These are phyloP conservation scores for Coptodon bakossiorum DNA, from an alignment of 2,113 vertebrate species.

Conservation along the genomic window DNA sequence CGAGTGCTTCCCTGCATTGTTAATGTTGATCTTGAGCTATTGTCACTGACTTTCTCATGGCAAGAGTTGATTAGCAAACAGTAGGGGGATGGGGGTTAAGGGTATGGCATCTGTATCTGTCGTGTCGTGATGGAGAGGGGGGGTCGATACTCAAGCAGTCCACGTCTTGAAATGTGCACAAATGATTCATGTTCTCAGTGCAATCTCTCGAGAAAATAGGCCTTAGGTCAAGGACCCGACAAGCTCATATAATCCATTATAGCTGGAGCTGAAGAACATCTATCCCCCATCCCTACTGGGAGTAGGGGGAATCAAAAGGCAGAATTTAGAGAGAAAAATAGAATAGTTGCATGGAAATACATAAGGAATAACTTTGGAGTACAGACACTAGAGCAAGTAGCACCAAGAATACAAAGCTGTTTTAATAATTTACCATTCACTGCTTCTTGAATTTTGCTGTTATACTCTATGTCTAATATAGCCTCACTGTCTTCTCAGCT, in stretches of 20 bases:
- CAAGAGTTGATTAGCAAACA: conserved; percentile 10
- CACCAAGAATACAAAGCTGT: neutral
- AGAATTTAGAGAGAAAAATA: neutral
- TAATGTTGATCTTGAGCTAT: conserved; percentile 18
- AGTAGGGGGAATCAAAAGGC: neutral
- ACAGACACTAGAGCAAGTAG: neutral
- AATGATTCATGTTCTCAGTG: neutral
- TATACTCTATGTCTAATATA: neutral
- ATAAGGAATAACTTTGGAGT: neutral
- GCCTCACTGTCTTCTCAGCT: neutral
- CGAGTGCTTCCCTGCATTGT: conserved; percentile 27
- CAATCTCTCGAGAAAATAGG: neutral
- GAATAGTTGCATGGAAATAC: neutral
- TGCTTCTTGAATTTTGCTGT: neutral
- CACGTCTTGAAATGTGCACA: neutral
- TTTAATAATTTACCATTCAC: conserved; percentile 6
- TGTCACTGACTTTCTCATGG: conserved; percentile 41
- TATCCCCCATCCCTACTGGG: neutral
- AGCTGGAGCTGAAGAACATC: neutral
- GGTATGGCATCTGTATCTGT: neutral
- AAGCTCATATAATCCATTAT: conserved; percentile 6
- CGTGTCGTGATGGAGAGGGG: neutral
- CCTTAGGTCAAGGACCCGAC: conserved; percentile 6
- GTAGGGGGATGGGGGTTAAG: conserved; percentile 16
- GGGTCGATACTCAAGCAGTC: neutral